A percentile compares a stretch with the other conserved stretches of the same genome.
Conservation (phyloP, 2,888 invertebrate genomes). For the Sminthurinus aureus region DNA sequence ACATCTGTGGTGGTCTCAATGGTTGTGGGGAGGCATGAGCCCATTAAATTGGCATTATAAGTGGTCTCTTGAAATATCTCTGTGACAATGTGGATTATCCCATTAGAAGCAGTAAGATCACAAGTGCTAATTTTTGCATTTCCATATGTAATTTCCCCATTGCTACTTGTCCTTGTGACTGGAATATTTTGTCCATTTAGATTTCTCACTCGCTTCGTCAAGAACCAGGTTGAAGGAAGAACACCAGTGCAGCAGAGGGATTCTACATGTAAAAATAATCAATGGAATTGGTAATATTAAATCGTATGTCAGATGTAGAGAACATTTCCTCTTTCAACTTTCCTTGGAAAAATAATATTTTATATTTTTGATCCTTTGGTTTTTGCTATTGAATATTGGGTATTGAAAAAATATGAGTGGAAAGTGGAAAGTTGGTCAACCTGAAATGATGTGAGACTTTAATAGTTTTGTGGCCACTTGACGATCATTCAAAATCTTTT, state of each 20-base stretch:
- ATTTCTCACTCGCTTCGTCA: conserved; percentile 62
- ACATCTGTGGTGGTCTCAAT: conserved; percentile 6
- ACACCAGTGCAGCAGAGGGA: conserved; percentile 64
- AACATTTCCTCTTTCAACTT: too few relatives aligned
- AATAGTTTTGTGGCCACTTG: conserved; percentile 66
- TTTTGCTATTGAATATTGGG: too few relatives aligned
- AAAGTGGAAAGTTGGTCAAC: conserved; percentile 61
- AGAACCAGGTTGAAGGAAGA: conserved; percentile 61
- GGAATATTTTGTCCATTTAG: conserved; percentile 61
- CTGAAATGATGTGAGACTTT: conserved; percentile 67
- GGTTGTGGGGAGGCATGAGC: conserved; percentile 44
- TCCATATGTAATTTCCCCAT: conserved; percentile 62
- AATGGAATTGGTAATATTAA: not conserved
- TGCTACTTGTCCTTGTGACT: conserved; percentile 61
- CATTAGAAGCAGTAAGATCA: conserved; percentile 63
- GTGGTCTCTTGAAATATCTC: conserved; percentile 2
- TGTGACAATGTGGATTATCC: conserved; percentile 62
- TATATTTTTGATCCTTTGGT: too few relatives aligned
- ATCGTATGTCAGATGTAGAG: too few relatives aligned
- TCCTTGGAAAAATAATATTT: not conserved
- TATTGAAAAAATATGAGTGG: too few relatives aligned
- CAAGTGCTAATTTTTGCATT: conserved; percentile 62
- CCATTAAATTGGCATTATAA: conserved; percentile 35
- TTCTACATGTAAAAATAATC: conserved; percentile 51
- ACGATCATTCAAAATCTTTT: conserved; percentile 65